Base-by-base conservation (phyloP, 2,113 vertebrate species). In the Podarcis muralis region DNA sequence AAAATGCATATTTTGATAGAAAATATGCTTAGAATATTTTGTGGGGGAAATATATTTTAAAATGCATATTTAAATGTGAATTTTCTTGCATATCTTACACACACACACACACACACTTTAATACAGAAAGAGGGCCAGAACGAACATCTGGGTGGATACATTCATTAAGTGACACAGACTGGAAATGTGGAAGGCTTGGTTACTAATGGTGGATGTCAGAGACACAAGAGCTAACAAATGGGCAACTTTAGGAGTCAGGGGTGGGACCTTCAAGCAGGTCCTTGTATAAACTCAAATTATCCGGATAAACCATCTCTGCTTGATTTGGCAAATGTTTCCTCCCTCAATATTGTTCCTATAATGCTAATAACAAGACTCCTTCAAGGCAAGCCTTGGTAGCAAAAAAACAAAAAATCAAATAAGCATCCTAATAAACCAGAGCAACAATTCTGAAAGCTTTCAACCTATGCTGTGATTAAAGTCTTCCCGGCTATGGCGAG, bases 401-500 rank as follows among this genome's bases (percentile, higher is more conserved):
- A 71, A 12, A 84, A 84, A 69, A 16, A 20, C n/a, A 65, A 18
- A 66, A 79, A 84, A 65, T 18, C n/a, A 2, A 0, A 40, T 88
- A 74, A 92, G 0, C 40, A 92, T 57, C 27, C 7, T 0, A 1
- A 11, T 32, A 88, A 80, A 81, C 37, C 48, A 35, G 81, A n/a
- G 88, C 0, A 0, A 43, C 78, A 7, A 78, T 82, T 65, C 59
- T 69, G 80, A 79, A 92, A 78, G 22, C 81, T 25, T 30, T 89
- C 71, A 3, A 6, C 72, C 35, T 30, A 32, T 0, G 65, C 87
- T 87, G 87, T 0, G 0, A 18, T 3, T 69, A 30, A 84, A 25
- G 16, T 13, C 32, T 5, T 11, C 0, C 79, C 32, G 80, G 1
- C 25, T 23, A 0, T 4, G 6, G 30, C 57, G 80, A 57, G 8